phyloP scores from a whole-genome alignment of 1,140 invertebrate species.

The Penaeus chinensis region DNA sequence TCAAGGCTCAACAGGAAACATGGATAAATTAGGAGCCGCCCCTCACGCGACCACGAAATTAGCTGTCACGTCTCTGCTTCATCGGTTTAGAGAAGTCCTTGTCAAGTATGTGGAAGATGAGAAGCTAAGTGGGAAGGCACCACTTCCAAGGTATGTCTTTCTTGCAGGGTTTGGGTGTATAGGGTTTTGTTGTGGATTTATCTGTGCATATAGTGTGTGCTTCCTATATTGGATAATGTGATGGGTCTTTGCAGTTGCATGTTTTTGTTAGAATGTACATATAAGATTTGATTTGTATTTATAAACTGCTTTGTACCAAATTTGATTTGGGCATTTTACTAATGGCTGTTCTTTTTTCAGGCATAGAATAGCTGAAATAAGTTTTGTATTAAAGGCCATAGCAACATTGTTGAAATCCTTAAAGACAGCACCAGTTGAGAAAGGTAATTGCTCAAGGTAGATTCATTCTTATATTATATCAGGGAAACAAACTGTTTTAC shows the following conservation, averaged over 20 bases:
- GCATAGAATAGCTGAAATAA: conserved; percentile 93
- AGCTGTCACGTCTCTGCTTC: conserved; percentile 89
- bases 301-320: neutral
- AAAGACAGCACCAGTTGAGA: conserved; percentile 88
- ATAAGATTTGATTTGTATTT: conserved; percentile 2
- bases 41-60: conserved; percentile 79
- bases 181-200: neutral
- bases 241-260: too few relatives aligned
- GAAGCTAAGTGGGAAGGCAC: conserved; percentile 87
- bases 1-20: too few relatives aligned
- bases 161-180: too few relatives aligned
- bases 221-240: too few relatives aligned
- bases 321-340: conserved; percentile 10
- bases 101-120: conserved; percentile 89
- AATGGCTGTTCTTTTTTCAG: conserved; percentile 71
- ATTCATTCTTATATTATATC: conserved; percentile 11
- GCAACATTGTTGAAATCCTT: conserved; percentile 91
- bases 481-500: too few relatives aligned
- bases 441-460: conserved; percentile 74
- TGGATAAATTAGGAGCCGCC: conserved; percentile 35
- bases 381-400: conserved; percentile 95
- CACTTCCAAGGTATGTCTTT: conserved; percentile 80
- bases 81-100: conserved; percentile 93
- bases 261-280: too few relatives aligned
- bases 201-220: neutral